Base-by-base conservation (phyloP, 1,140 invertebrate species). In the Macrobrachium nipponense region DNA sequence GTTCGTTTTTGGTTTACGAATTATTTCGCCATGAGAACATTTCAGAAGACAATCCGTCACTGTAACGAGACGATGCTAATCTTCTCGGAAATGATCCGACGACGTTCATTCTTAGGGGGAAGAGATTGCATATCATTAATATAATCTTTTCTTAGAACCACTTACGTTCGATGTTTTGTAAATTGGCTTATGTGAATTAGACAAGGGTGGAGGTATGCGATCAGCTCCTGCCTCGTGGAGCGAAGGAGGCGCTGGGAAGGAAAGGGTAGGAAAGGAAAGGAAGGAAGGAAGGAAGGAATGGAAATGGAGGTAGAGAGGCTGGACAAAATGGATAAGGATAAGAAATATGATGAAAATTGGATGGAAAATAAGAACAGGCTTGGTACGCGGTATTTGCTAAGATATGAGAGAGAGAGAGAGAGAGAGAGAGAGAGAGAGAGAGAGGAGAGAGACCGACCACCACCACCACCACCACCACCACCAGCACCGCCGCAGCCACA, bases 381-480 rank as follows among this genome's bases (percentile, higher is more conserved):
- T 44, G 23, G 14, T 43, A 44, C 36, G 43, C 23, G 15, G 72
- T 44, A 36, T 44, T 36, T 76, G 20, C 11, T 58, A 44, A 43
- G 20, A 76, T 76, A 17, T 58, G 77, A 79, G 77, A 62, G 77
- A 79, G 77, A 79, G 59, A 78, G 51, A 78, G 76, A 77, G 44
- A 68, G 66, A 68, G 66, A 70, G 68, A 70, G 68, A 70, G 68
- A 70, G 68, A 70, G 68, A 36, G 68, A 36, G 68, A 11, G 20
- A 36, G 68, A 27, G 27, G 68, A 17, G 43, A 51, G 43, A 76
- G 43, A 51, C 1, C 20, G 36, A 60, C 17, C 75, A 59, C n/a
- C 6, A 36, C 44, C 23, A 27, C 5, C 6, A 62, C 17, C 14
- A 43, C 60, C n/a, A 3, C 27, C 51, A 12, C 51, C 12, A 7